These are phyloP conservation scores for Chalcosyrphus nemorum DNA, from an alignment of 2,888 invertebrate species.

Conservation along the genomic window DNA sequence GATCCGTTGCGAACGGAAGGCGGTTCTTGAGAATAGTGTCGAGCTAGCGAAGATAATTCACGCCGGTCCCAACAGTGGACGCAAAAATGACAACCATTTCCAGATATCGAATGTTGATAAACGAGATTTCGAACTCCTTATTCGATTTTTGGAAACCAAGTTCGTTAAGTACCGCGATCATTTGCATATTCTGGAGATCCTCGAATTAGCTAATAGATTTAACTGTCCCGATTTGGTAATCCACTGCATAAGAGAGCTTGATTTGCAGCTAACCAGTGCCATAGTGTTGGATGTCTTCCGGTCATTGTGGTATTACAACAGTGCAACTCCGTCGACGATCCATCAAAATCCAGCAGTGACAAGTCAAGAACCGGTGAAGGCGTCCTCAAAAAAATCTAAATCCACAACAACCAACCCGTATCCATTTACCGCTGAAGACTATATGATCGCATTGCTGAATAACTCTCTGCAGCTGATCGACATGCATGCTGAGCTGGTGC, in stretches of 20 bases:
- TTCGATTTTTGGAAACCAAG: conserved; percentile 81
- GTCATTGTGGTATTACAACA: conserved; percentile 81
- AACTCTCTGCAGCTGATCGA: conserved; percentile 81
- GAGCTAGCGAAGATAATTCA: conserved; percentile 81
- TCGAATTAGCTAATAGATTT: conserved; percentile 81
- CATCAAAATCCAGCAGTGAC: conserved; percentile 74
- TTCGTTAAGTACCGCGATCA: conserved; percentile 81
- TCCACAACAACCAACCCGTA: conserved; percentile 76
- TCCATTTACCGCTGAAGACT: conserved; percentile 81
- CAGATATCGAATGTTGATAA: conserved; percentile 81
- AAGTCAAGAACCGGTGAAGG: conserved; percentile 58
- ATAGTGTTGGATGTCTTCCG: conserved; percentile 81
- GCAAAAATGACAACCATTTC: conserved; percentile 81
- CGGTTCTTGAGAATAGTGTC: conserved; percentile 80
- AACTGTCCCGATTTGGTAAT: conserved; percentile 82
- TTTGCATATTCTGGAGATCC: conserved; percentile 80
- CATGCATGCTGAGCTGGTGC: conserved; percentile 81
- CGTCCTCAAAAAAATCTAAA: conserved; percentile 65
- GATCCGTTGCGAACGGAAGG: conserved; percentile 81
- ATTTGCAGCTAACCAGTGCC: conserved; percentile 80
- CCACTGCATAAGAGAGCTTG: conserved; percentile 81
- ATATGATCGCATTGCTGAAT: conserved; percentile 80
- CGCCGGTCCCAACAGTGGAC: conserved; percentile 81
- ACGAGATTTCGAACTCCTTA: conserved; percentile 80
- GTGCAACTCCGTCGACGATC: conserved; percentile 78